These are phyloP conservation scores for Trachelus stipa DNA, from an alignment of 2,888 invertebrate species.

Conservation along the genomic window DNA sequence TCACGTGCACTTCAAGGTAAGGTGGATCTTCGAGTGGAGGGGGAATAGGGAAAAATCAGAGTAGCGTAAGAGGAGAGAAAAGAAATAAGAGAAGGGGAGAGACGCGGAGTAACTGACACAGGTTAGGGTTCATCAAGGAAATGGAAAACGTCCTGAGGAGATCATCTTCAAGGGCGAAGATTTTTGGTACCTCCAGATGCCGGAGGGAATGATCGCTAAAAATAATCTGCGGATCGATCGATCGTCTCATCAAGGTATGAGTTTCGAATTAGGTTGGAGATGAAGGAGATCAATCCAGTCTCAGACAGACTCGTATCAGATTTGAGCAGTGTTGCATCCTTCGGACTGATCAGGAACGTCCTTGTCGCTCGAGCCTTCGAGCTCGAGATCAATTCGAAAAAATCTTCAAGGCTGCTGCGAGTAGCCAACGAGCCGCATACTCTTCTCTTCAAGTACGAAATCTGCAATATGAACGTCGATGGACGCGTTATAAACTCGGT, in stretches of 20 bases:
- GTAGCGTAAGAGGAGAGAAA: not conserved
- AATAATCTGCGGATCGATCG: constrained; percentile 48
- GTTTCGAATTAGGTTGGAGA: constrained; percentile 1
- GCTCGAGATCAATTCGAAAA: constrained; percentile 32
- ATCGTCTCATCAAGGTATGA: constrained; percentile 45
- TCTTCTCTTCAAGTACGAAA: constrained; percentile 50
- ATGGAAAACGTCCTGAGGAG: constrained; percentile 6
- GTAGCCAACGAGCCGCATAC: constrained; percentile 41
- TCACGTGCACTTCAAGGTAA: constrained; percentile 39
- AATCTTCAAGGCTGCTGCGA: constrained; percentile 32
- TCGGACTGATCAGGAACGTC: constrained; percentile 52
- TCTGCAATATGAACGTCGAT: constrained; percentile 40
- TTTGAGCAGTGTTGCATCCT: constrained; percentile 42
- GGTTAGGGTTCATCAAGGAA: constrained; percentile 34
- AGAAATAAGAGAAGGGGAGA: too few relatives aligned
- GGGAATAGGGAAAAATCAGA: not conserved
- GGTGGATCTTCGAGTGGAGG: not conserved
- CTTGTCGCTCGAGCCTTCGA: constrained; percentile 40
- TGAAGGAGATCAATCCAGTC: too few relatives aligned
- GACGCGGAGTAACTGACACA: constrained; percentile 10
- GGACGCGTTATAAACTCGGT: constrained; percentile 37
- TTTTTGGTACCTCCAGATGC: constrained; percentile 40
- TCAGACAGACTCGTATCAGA: constrained; percentile 30
- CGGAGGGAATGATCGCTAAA: constrained; percentile 32
- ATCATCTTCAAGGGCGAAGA: constrained; percentile 11